Evolutionary conservation across 2,797 vertebrate genomes (phyloP).

Genomic region (Phoebastria nigripes): DNA sequence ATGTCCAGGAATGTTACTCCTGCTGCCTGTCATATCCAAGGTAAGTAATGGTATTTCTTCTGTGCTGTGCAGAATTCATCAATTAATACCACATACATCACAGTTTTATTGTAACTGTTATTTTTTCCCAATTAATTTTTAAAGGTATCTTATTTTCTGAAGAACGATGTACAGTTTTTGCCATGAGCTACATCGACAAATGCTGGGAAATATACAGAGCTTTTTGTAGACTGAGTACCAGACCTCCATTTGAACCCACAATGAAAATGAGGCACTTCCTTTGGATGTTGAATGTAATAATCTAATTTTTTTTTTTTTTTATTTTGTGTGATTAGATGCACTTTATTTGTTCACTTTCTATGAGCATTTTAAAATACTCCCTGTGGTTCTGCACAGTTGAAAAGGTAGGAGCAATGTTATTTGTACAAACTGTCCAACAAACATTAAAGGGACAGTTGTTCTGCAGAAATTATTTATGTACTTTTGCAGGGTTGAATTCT

Average conservation of each 20-base stretch:
- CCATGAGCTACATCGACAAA: constrained; percentile 69
- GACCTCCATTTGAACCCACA: constrained; percentile 58
- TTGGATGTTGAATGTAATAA: constrained; percentile 86
- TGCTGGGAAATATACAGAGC: constrained; percentile 83
- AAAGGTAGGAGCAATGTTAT: not conserved
- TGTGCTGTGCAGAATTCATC: not conserved
- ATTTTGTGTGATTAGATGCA: not conserved
- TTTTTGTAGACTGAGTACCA: constrained; percentile 39
- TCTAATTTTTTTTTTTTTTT: not conserved
- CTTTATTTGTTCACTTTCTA: not conserved
- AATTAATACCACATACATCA: not conserved
- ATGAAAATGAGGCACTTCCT: constrained; percentile 86
- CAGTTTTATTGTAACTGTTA: not conserved
- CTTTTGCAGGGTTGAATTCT: not conserved
- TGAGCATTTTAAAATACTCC: not conserved
- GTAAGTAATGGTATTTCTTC: constrained; percentile 63
- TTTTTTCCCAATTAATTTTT: not conserved
- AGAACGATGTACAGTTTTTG: constrained; percentile 42
- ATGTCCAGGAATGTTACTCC: constrained; percentile 84
- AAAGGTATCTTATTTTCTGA: constrained; percentile 76
- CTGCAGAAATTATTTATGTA: not conserved
- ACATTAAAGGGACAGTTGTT: not conserved
- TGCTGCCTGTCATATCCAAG: constrained; percentile 80
- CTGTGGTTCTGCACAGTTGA: not conserved
- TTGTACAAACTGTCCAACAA: not conserved